Conservation (phyloP, 2,888 invertebrate species). For the Hartigia nigra region DNA sequence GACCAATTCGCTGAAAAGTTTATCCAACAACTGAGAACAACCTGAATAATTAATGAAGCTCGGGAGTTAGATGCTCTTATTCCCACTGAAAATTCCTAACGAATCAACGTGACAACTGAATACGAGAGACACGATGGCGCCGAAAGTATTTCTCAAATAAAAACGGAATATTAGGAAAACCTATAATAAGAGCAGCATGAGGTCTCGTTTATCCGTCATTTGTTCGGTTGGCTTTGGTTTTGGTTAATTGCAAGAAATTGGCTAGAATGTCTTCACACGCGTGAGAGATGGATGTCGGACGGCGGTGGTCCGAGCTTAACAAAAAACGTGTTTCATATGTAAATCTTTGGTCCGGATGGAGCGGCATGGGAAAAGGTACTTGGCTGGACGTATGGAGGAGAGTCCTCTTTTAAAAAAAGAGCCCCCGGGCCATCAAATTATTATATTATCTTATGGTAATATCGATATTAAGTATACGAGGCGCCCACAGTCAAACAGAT, state of each 20-base stretch:
- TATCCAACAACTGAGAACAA: not conserved
- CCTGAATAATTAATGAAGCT: not conserved
- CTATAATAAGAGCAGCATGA: not conserved
- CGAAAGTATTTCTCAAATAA: not conserved
- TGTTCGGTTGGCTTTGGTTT: not conserved
- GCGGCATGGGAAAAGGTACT: constrained; percentile 21
- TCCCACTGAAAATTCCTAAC: too few species aligned
- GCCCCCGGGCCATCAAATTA: constrained; percentile 41
- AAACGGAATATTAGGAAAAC: not conserved
- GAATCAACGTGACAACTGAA: not conserved
- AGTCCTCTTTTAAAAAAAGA: constrained; percentile 29
- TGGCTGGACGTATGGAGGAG: constrained; percentile 11
- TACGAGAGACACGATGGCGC: not conserved
- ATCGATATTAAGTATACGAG: constrained; percentile 30
- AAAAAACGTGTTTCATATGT: constrained; percentile 45
- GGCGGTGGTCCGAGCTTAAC: constrained; percentile 25
- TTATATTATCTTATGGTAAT: constrained; percentile 48
- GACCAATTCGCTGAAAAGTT: not conserved
- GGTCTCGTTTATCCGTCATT: not conserved
- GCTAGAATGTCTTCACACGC: constrained; percentile 35
- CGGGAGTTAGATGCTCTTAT: too few species aligned
- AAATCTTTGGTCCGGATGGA: constrained; percentile 34
- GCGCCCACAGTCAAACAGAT: not conserved
- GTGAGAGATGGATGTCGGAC: constrained; percentile 18
- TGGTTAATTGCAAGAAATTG: constrained; percentile 41